phyloP scores from a whole-genome alignment of 2,797 vertebrate species.

The Emys orbicularis region DNA sequence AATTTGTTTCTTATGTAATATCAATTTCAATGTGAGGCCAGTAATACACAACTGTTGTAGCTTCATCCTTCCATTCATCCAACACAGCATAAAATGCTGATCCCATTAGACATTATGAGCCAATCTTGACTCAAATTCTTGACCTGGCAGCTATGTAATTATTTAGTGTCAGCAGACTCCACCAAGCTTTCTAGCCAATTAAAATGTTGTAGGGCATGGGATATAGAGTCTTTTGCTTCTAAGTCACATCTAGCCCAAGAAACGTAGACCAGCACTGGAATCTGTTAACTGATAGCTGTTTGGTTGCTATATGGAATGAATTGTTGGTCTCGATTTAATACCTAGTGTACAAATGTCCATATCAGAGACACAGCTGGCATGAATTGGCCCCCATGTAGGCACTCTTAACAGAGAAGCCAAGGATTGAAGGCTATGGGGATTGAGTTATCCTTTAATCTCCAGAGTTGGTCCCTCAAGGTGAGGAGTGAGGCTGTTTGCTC shows the following conservation, averaged over 20 bases:
- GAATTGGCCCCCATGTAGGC: neutral
- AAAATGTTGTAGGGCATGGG: neutral
- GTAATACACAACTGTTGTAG: neutral
- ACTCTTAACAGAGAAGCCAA: neutral
- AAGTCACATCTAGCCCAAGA: neutral
- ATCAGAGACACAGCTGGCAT: neutral
- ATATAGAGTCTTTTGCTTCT: neutral
- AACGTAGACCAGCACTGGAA: neutral
- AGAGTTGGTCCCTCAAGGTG: slow-evolving; percentile 6
- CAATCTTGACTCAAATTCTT: neutral
- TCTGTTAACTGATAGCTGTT: neutral
- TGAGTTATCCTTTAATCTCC: slow-evolving; percentile 21
- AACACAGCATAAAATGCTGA: neutral
- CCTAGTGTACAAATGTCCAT: neutral
- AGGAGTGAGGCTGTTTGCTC: slow-evolving; percentile 24
- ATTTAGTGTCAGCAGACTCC: neutral
- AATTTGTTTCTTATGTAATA: neutral
- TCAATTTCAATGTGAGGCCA: neutral
- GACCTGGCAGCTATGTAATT: neutral
- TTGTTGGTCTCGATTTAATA: neutral
- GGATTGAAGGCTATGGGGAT: neutral
- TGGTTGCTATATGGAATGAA: neutral
- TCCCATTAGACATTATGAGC: neutral
- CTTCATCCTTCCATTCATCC: neutral
- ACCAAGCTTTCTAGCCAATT: neutral